Conservation (phyloP, 2,888 invertebrate species). For the Drosophila birchii region DNA sequence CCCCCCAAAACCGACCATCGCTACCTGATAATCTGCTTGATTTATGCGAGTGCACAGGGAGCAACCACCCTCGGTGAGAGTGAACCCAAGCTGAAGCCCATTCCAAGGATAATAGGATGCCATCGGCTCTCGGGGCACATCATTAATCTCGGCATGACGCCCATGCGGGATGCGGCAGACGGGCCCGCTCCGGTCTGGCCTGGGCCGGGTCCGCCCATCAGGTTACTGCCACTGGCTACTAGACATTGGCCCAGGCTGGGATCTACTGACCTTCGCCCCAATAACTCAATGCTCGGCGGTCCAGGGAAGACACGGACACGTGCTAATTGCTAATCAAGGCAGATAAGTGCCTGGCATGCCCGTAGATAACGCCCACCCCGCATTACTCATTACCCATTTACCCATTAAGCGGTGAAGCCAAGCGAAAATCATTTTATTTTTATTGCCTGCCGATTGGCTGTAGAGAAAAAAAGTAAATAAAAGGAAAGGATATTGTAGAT, state of each 20-base stretch:
- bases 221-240: constrained; percentile 21
- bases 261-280: constrained; percentile 70
- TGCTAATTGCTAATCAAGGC: constrained; percentile 76
- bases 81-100: constrained; percentile 17
- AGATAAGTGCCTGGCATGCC: constrained; percentile 57
- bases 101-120: constrained; percentile 45
- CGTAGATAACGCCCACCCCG: constrained; percentile 8
- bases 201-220: constrained; percentile 8
- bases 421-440: constrained; percentile 52
- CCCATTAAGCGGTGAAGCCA: constrained; percentile 59
- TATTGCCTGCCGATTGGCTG: constrained; percentile 20
- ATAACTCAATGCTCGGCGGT: constrained; percentile 67
- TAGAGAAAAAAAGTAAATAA: background rate
- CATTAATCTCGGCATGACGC: constrained; percentile 67
- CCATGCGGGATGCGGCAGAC: constrained; percentile 64
- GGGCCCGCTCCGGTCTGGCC: constrained; percentile 9
- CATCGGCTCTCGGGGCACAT: constrained; percentile 57
- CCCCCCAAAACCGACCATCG: constrained; percentile 69
- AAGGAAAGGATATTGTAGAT: background rate
- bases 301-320: constrained; percentile 61
- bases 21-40: constrained; percentile 77
- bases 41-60: constrained; percentile 69
- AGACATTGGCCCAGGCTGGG: constrained; percentile 37
- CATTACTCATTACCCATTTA: constrained; percentile 6
- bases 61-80: constrained; percentile 25